phyloP scores from a whole-genome alignment of 2,888 invertebrate genomes.

The Stegana nigrithorax region DNA sequence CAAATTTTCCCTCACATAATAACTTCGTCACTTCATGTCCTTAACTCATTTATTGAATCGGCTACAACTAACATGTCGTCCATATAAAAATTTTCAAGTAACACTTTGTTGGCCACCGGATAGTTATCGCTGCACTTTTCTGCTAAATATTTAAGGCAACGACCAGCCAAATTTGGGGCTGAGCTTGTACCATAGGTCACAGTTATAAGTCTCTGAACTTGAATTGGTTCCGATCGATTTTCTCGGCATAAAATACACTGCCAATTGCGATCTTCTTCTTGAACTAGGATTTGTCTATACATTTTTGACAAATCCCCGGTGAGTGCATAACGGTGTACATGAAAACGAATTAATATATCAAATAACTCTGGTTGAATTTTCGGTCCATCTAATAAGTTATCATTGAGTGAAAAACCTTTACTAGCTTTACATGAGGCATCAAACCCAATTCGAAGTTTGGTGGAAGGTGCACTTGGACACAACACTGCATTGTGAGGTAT shows the following conservation, averaged over 20 bases:
- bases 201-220: slow-evolving; percentile 11
- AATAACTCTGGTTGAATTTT: slow-evolving; percentile 26
- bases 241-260: slow-evolving; percentile 20
- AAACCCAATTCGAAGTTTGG: too few species aligned
- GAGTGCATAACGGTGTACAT: slow-evolving; percentile 13
- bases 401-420: slow-evolving; percentile 12
- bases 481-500: slow-evolving; percentile 19
- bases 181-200: slow-evolving; percentile 20
- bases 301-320: slow-evolving; percentile 21
- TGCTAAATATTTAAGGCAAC: slow-evolving; percentile 17
- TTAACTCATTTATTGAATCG: slow-evolving; percentile 4
- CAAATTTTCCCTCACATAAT: background rate
- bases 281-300: slow-evolving; percentile 23
- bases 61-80: slow-evolving; percentile 17
- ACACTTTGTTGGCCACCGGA: background rate
- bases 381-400: slow-evolving; percentile 16
- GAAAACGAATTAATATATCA: slow-evolving; percentile 22
- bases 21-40: slow-evolving; percentile 3
- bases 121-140: background rate
- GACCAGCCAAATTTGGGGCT: background rate
- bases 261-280: slow-evolving; percentile 8
- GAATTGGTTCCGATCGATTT: background rate
- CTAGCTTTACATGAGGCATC: slow-evolving; percentile 11
- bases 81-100: background rate
- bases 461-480: background rate